These are phyloP conservation scores for Salvelinus alpinus DNA, from an alignment of 2,113 vertebrate genomes.

Conservation along the genomic window DNA sequence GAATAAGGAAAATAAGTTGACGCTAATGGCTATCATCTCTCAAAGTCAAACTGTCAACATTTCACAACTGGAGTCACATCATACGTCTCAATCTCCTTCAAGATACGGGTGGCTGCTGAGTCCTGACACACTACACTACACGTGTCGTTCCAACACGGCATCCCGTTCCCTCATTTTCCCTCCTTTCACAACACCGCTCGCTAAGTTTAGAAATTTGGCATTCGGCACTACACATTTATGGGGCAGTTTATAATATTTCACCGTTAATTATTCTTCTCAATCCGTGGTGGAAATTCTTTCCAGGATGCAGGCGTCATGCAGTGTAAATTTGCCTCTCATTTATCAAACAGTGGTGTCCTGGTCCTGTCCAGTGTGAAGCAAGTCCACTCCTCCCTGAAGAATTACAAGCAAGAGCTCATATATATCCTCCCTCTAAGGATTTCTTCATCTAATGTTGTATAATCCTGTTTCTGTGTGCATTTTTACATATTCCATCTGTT, in stretches of 20 bases:
- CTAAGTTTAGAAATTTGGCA: slow-evolving; percentile 51
- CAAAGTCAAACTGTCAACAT: slow-evolving; percentile 4
- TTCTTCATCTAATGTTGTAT: not conserved
- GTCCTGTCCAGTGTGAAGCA: slow-evolving; percentile 25
- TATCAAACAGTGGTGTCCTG: slow-evolving; percentile 49
- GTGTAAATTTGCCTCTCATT: slow-evolving; percentile 57
- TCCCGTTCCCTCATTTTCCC: slow-evolving; percentile 9
- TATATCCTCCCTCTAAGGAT: not conserved
- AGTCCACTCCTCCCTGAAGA: slow-evolving; percentile 49
- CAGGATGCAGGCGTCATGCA: slow-evolving; percentile 43
- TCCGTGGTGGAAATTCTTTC: slow-evolving; percentile 55
- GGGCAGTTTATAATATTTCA: slow-evolving; percentile 70
- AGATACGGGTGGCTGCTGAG: slow-evolving; percentile 26
- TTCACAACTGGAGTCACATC: slow-evolving; percentile 21
- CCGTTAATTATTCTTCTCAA: slow-evolving; percentile 62
- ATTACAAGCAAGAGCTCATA: slow-evolving; percentile 19
- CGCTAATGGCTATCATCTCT: not conserved
- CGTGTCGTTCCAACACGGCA: slow-evolving; percentile 10
- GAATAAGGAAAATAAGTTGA: not conserved
- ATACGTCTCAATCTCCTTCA: slow-evolving; percentile 8
- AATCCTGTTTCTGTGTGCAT: not conserved
- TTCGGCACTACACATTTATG: slow-evolving; percentile 47
- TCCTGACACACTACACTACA: slow-evolving; percentile 16
- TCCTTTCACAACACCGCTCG: slow-evolving; percentile 27
- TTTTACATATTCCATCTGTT: too few species aligned